Evolutionary conservation across 2,888 invertebrate genomes (phyloP).

Genomic region (Trachelus tabidus): DNA sequence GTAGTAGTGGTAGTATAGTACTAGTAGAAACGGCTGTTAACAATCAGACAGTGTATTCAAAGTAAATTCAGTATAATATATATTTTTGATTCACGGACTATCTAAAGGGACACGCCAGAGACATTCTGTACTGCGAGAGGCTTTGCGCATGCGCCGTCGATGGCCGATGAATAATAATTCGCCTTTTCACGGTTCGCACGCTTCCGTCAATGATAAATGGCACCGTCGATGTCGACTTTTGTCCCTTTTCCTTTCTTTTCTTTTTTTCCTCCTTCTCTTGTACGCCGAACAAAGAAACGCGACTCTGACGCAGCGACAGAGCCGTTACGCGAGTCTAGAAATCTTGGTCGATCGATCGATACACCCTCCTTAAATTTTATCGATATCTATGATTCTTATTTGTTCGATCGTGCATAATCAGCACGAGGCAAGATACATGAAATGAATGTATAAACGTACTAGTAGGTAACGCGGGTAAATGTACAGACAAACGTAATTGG

Average conservation of each 20-base stretch:
- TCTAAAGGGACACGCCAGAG: not conserved
- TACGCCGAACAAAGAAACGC: not conserved
- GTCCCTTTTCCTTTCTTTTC: not conserved
- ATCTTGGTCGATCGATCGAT: not conserved
- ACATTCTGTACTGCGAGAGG: not conserved
- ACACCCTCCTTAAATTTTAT: not conserved
- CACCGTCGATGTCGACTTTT: not conserved
- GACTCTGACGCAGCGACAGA: not conserved
- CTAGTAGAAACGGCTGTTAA: not conserved
- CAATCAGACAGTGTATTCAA: not conserved
- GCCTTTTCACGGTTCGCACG: conserved; percentile 5
- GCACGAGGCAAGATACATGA: not conserved
- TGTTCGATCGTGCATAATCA: not conserved
- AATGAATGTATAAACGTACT: not conserved
- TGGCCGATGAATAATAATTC: conserved; percentile 2
- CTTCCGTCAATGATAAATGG: conserved; percentile 7
- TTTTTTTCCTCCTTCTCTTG: not conserved
- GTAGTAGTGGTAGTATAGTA: not conserved
- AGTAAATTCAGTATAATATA: not conserved
- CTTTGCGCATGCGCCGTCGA: not conserved
- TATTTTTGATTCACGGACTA: not conserved
- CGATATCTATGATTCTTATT: not conserved
- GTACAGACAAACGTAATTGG: not conserved
- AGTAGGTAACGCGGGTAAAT: not conserved
- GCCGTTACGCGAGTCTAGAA: not conserved